Evolutionary conservation across 1,140 invertebrate genomes (phyloP).

Genomic region (honey bee (Apis mellifera)): Amel_HAv3.1 CM009932.2:7778001-7778500

Average conservation of each 20-base stretch:
- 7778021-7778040: too few species aligned
- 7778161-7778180: conserved; percentile 31
- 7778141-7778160: conserved; percentile 40
- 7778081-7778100: conserved; percentile 33
- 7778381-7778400: not conserved
- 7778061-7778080: conserved; percentile 50
- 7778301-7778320: conserved; percentile 11
- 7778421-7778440: not conserved
- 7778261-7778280: conserved; percentile 1
- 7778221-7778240: conserved; percentile 58
- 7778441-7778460: too few species aligned
- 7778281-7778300: not conserved
- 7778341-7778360: not conserved
- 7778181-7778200: conserved; percentile 59
- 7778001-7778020: too few species aligned
- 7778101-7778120: conserved; percentile 31
- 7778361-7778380: not conserved
- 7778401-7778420: not conserved
- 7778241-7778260: conserved; percentile 42
- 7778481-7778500: too few species aligned
- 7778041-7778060: too few species aligned
- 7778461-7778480: too few species aligned
- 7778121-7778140: conserved; percentile 26
- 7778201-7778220: conserved; percentile 53
- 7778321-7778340: conserved; percentile 1